These are phyloP conservation scores for Drosophila barbarae DNA, from an alignment of 2,888 invertebrate genomes.

Conservation along the genomic window DNA sequence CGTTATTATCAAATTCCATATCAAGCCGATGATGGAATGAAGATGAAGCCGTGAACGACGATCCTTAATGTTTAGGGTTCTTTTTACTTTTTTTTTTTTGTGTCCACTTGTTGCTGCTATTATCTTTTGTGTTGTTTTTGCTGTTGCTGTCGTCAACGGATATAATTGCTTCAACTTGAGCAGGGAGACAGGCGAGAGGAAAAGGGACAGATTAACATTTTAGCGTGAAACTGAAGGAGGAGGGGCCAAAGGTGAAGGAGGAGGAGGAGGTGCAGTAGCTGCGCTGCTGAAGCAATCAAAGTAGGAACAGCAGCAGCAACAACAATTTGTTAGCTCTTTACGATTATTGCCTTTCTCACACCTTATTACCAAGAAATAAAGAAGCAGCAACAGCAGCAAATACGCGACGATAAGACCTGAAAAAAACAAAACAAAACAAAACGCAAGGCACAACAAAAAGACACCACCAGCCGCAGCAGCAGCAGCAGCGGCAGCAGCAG, in stretches of 20 bases:
- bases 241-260: slow-evolving; percentile 3
- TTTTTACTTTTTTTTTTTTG: neutral
- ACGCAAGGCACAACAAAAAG: slow-evolving; percentile 30
- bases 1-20: slow-evolving; percentile 27
- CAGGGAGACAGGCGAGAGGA: slow-evolving; percentile 31
- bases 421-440: slow-evolving; percentile 36
- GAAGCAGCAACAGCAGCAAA: slow-evolving; percentile 48
- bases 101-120: slow-evolving; percentile 5
- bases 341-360: slow-evolving; percentile 77
- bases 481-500: slow-evolving; percentile 35
- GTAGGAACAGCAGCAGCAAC: slow-evolving; percentile 33
- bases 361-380: slow-evolving; percentile 76
- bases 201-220: slow-evolving; percentile 70
- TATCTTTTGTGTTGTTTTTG: slow-evolving; percentile 8
- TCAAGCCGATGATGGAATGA: slow-evolving; percentile 35
- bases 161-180: slow-evolving; percentile 46
- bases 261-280: slow-evolving; percentile 3
- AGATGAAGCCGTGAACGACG: slow-evolving; percentile 31
- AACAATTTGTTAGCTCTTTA: slow-evolving; percentile 76
- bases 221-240: slow-evolving; percentile 54
- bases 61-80: slow-evolving; percentile 11
- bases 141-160: slow-evolving; percentile 37
- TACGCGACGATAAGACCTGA: slow-evolving; percentile 64
- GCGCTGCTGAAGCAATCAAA: slow-evolving; percentile 23
- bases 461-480: slow-evolving; percentile 1